These are phyloP conservation scores for Microctonus brassicae DNA, from an alignment of 2,888 invertebrate species.

Conservation along the genomic window DNA sequence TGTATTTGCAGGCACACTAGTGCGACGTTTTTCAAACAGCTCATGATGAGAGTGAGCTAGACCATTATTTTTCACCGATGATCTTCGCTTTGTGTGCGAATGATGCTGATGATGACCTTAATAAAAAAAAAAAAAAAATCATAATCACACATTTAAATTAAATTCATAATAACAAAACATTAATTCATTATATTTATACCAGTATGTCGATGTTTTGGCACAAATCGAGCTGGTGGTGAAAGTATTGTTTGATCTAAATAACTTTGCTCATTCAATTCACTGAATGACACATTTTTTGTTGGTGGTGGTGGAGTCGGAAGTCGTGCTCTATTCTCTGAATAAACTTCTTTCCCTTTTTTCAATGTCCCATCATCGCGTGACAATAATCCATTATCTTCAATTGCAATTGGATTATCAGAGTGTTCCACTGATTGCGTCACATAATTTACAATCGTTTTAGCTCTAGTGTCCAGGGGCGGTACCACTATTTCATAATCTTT, in stretches of 20 bases:
- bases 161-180: neutral
- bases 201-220: constrained; percentile 63
- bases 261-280: constrained; percentile 61
- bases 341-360: constrained; percentile 21
- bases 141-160: neutral
- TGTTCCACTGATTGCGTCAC: constrained; percentile 60
- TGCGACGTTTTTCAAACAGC: constrained; percentile 63
- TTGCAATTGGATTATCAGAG: constrained; percentile 55
- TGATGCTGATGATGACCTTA: constrained; percentile 48
- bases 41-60: constrained; percentile 65
- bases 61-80: constrained; percentile 63
- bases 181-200: constrained; percentile 47
- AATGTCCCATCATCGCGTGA: constrained; percentile 46
- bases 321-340: constrained; percentile 52
- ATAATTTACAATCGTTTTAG: constrained; percentile 59
- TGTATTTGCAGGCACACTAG: constrained; percentile 62
- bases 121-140: neutral
- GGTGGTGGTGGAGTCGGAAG: constrained; percentile 64
- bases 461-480: constrained; percentile 38
- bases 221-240: constrained; percentile 65
- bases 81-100: constrained; percentile 55
- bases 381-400: constrained; percentile 61
- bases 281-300: constrained; percentile 67
- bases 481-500: constrained; percentile 42
- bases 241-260: constrained; percentile 64